A percentile compares a stretch with the other conserved stretches of the same genome.
phyloP scores from a whole-genome alignment of 2,797 vertebrate genomes.

The Leptoclinus maculatus region DNA sequence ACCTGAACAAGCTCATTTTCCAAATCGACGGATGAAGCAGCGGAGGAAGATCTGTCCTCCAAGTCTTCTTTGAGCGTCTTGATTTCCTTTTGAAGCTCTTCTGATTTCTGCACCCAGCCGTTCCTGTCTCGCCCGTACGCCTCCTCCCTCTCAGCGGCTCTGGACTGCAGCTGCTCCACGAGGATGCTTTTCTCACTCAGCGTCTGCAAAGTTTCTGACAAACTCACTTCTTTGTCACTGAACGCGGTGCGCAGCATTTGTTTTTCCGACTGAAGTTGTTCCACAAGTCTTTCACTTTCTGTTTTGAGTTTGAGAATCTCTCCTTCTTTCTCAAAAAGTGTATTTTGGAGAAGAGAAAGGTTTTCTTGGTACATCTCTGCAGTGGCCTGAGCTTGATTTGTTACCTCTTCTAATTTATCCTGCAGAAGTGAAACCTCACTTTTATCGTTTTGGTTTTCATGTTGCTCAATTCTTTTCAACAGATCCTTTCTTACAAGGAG shows the following conservation, averaged over 20 bases:
- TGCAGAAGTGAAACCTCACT: slow-evolving; percentile 73
- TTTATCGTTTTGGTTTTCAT: slow-evolving; percentile 79
- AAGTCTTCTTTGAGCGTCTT: slow-evolving; percentile 50
- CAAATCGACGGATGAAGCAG: slow-evolving; percentile 40
- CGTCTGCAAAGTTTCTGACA: slow-evolving; percentile 72
- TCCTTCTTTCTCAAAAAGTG: slow-evolving; percentile 79
- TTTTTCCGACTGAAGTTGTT: slow-evolving; percentile 68
- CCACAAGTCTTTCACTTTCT: slow-evolving; percentile 58
- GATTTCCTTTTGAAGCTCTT: slow-evolving; percentile 78
- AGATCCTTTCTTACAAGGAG: slow-evolving; percentile 88
- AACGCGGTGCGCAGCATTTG: slow-evolving; percentile 63
- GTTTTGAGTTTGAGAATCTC: slow-evolving; percentile 67
- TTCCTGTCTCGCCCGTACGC: slow-evolving; percentile 69
- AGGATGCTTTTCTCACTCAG: slow-evolving; percentile 75
- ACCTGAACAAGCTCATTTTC: slow-evolving; percentile 67
- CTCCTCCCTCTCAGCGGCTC: slow-evolving; percentile 70
- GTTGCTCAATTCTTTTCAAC: slow-evolving; percentile 84
- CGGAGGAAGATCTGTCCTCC: slow-evolving; percentile 42
- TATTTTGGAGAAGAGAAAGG: slow-evolving; percentile 73
- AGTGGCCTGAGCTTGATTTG: slow-evolving; percentile 62
- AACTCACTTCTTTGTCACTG: slow-evolving; percentile 76
- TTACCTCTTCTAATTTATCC: slow-evolving; percentile 74
- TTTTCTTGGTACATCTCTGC: slow-evolving; percentile 70
- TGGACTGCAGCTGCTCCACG: slow-evolving; percentile 75
- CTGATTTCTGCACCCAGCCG: slow-evolving; percentile 71